Evolutionary conservation across 2,797 vertebrate species (phyloP).

Genomic region (Mus spretus): DNA sequence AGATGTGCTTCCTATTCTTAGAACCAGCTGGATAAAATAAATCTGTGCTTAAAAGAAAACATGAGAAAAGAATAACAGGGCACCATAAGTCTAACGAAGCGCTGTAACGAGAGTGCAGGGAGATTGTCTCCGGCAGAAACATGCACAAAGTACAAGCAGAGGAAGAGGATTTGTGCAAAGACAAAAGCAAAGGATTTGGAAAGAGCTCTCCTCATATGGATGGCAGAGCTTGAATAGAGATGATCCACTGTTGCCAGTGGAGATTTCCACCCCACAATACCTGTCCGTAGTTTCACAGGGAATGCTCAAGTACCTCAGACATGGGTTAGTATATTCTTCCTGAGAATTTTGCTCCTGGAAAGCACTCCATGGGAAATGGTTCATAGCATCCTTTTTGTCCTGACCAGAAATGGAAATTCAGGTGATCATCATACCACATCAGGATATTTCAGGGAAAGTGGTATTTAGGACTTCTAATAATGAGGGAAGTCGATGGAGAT

Average conservation of each 20-base stretch:
- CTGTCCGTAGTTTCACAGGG: background rate
- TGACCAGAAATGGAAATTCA: slow-evolving; percentile 47
- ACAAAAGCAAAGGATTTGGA: slow-evolving; percentile 24
- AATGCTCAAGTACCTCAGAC: background rate
- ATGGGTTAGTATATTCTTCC: slow-evolving; percentile 4
- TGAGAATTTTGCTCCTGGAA: slow-evolving; percentile 53
- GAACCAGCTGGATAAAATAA: slow-evolving; percentile 74
- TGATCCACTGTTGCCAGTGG: background rate
- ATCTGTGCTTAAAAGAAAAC: slow-evolving; percentile 58
- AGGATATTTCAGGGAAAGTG: slow-evolving; percentile 34
- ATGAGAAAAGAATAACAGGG: slow-evolving; percentile 57
- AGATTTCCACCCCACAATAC: background rate
- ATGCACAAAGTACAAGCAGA: background rate
- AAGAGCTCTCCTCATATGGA: slow-evolving; percentile 21
- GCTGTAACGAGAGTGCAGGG: slow-evolving; percentile 3
- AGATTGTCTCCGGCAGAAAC: background rate
- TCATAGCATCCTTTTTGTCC: background rate
- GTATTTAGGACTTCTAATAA: slow-evolving; percentile 39
- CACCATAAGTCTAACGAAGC: slow-evolving; percentile 33
- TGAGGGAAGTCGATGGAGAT: slow-evolving; percentile 14
- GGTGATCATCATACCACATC: slow-evolving; percentile 1
- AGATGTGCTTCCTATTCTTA: slow-evolving; percentile 64
- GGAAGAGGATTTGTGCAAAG: background rate
- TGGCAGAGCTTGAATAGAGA: background rate
- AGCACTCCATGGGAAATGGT: slow-evolving; percentile 40